Base-by-base conservation (phyloP, 2,797 vertebrate genomes). In the Myiothlypis chrysogaster region DNA sequence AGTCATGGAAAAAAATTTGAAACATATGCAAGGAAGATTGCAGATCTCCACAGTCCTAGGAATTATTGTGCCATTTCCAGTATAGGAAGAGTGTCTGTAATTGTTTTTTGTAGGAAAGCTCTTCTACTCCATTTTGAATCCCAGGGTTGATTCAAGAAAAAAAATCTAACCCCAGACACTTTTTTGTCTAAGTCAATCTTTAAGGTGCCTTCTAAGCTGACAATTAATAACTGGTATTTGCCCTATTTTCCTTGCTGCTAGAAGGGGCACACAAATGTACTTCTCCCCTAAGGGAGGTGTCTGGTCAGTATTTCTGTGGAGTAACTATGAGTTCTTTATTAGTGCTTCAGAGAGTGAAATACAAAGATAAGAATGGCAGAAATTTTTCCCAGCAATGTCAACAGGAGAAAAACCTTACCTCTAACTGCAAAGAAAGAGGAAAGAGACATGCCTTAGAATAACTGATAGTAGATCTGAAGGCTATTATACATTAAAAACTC, bases 211-310 rank as follows among this genome's bases (percentile, higher is more conserved):
- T 91, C 39, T 65, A 68, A 63, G 10, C 44, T 73, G 16, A 12
- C 0, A 0, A 22, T 44, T 47, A 47, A 18, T 13, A 59, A 15
- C 0, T 1, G 14, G 3, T 63, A 63, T 49, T 79, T 85, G 2
- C 32, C 52, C 6, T 24, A 19, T 20, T 63, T 89, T 55, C 9
- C 23, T 28, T 78, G 24, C 24, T 83, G 27, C 21, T 59, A 46
- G 22, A 56, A 52, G 19, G 25, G 6, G 3, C 24, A 57, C 39
- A 52, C 5, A 41, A 47, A 68, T 15, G 9, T n/a, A 61, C 10
- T 19, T 79, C 10, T 80, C 14, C 17, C 3, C 13, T 17, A 17
- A 44, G n/a, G 17, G 14, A 81, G 4, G 6, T 49, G 39, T 78
- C 84, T 47, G 43, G 17, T 65, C 47, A 52, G 14, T n/a, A 70